phyloP scores from a whole-genome alignment of 2,113 vertebrate species.

The Corythoichthys intestinalis region DNA sequence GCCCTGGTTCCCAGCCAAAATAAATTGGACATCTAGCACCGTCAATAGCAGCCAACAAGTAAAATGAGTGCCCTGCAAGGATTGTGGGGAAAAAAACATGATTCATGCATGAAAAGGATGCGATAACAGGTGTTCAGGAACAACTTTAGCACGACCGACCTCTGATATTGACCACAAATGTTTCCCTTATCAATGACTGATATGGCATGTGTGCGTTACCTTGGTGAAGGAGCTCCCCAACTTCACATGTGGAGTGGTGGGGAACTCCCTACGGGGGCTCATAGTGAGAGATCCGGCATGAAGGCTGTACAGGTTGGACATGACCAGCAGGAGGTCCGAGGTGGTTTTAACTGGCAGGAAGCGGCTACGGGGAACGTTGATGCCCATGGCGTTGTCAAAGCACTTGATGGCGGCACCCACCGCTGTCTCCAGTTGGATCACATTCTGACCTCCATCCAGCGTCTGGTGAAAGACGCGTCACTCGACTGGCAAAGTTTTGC shows the following conservation, averaged over 20 bases:
- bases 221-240: slow-evolving; percentile 98
- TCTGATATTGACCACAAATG: no score
- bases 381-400: slow-evolving; percentile 95
- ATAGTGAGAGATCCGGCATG: slow-evolving; percentile 93
- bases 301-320: slow-evolving; percentile 99
- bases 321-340: slow-evolving; percentile 94
- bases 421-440: slow-evolving; percentile 96
- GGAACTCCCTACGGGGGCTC: slow-evolving; percentile 95
- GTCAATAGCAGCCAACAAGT: no score
- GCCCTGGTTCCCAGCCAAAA: no score
- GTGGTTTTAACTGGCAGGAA: slow-evolving; percentile 98
- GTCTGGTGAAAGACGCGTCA: slow-evolving; percentile 70
- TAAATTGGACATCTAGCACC: no score
- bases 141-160: no score
- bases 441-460: slow-evolving; percentile 92
- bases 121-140: no score
- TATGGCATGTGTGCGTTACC: slow-evolving; percentile 59
- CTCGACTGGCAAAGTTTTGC: not conserved
- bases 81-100: no score
- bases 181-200: not conserved
- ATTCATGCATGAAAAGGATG: no score
- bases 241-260: slow-evolving; percentile 93
- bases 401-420: slow-evolving; percentile 96
- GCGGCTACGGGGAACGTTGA: slow-evolving; percentile 95
- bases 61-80: no score